Evolutionary conservation across 2,888 invertebrate species (phyloP).

Genomic region (Brachylomia viminalis): DNA sequence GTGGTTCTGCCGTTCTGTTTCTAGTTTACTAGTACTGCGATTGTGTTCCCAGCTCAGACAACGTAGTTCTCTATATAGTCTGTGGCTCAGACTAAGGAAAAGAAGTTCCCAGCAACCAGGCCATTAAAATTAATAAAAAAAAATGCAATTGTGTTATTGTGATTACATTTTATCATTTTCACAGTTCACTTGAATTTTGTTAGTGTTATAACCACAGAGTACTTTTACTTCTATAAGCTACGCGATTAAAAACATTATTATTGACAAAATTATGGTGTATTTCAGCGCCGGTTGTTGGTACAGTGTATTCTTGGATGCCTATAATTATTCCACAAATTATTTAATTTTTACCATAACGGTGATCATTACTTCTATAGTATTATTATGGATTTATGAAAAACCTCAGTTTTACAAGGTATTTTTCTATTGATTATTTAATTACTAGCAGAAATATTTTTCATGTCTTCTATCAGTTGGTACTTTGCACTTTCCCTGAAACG

Average conservation of each 20-base stretch:
- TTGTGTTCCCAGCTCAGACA: too few species aligned
- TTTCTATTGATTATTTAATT: not conserved
- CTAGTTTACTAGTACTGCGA: too few species aligned
- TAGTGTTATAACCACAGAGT: not conserved
- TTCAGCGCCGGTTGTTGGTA: constrained; percentile 71
- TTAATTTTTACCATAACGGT: constrained; percentile 78
- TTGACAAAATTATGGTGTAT: constrained; percentile 48
- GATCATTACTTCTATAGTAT: constrained; percentile 74
- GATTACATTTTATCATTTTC: not conserved
- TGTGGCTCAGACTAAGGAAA: too few species aligned
- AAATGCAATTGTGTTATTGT: not conserved
- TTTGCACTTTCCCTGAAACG: not conserved
- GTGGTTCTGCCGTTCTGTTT: too few species aligned
- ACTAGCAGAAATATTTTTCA: not conserved
- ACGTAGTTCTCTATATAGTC: too few species aligned
- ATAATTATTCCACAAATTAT: constrained; percentile 80
- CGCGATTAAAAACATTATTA: not conserved
- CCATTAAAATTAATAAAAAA: too few species aligned
- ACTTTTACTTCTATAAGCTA: too few species aligned
- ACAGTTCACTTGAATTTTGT: not conserved
- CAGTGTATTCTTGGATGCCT: constrained; percentile 79
- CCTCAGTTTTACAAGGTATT: constrained; percentile 82
- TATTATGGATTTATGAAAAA: constrained; percentile 82
- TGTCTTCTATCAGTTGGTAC: not conserved
- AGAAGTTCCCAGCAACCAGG: too few species aligned